phyloP scores from a whole-genome alignment of 2,888 invertebrate genomes.

The Campaea margaritaria region DNA sequence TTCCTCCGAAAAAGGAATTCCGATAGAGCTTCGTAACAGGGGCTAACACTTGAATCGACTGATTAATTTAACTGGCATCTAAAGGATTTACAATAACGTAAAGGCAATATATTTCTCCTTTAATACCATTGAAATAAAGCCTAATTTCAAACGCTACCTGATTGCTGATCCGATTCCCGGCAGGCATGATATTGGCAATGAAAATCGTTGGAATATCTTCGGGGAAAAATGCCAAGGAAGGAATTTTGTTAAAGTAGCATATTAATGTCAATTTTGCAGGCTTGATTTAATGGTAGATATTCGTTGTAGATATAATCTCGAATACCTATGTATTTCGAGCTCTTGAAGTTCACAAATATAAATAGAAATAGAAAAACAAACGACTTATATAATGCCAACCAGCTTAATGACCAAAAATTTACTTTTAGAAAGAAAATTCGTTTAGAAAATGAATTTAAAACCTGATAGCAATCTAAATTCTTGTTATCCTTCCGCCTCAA shows the following conservation, averaged over 20 bases:
- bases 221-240: slow-evolving; percentile 20
- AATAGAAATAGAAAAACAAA: too few relatives aligned
- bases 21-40: slow-evolving; percentile 39
- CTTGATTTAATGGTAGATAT: slow-evolving; percentile 5
- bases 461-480: too few relatives aligned
- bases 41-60: slow-evolving; percentile 44
- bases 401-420: too few relatives aligned
- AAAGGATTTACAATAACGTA: slow-evolving; percentile 42
- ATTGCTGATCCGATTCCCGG: slow-evolving; percentile 36
- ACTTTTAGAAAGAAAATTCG: too few relatives aligned
- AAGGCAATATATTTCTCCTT: slow-evolving; percentile 32
- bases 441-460: too few relatives aligned
- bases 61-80: slow-evolving; percentile 48
- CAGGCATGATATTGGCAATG: slow-evolving; percentile 38
- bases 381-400: too few relatives aligned
- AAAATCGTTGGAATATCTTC: slow-evolving; percentile 38
- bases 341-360: too few relatives aligned
- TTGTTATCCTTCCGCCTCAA: not conserved
- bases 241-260: slow-evolving; percentile 18
- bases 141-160: slow-evolving; percentile 35
- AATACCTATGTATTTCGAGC: too few relatives aligned
- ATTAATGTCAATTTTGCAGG: slow-evolving; percentile 18
- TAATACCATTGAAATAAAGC: slow-evolving; percentile 35
- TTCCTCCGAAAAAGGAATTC: slow-evolving; percentile 41
- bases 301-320: not conserved